Evolutionary conservation across 2,797 vertebrate genomes (phyloP).

Genomic region (Threskiornis aethiopicus): DNA sequence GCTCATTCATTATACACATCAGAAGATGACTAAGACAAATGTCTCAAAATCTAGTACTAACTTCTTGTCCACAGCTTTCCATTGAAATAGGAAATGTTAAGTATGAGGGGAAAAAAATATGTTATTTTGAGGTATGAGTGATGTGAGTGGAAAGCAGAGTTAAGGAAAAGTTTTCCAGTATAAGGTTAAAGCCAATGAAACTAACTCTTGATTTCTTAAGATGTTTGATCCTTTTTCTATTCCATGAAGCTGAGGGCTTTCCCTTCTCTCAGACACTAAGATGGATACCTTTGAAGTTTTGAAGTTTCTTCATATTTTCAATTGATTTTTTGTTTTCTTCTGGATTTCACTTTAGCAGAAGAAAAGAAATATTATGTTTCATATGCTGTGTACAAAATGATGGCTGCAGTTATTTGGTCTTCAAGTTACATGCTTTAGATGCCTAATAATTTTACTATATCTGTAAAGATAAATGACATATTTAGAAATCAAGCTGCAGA

Average conservation of each 20-base stretch:
- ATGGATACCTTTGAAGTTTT: neutral
- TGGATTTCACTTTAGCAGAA: neutral
- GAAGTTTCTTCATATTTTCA: neutral
- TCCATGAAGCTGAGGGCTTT: neutral
- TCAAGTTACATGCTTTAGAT: neutral
- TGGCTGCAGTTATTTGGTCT: neutral
- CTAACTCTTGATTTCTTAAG: neutral
- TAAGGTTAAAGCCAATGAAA: neutral
- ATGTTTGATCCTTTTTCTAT: neutral
- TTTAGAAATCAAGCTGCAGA: neutral
- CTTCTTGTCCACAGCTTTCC: neutral
- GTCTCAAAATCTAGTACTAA: neutral
- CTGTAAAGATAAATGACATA: neutral
- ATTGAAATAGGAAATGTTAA: neutral
- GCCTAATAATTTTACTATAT: neutral
- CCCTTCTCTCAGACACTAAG: neutral
- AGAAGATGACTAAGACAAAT: neutral
- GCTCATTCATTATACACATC: neutral
- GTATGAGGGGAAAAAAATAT: neutral
- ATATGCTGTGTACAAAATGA: neutral
- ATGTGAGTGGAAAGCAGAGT: neutral
- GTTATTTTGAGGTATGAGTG: neutral
- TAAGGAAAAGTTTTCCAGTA: neutral
- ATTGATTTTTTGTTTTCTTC: neutral
- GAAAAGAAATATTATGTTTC: neutral